Base-by-base conservation (phyloP, 2,888 invertebrate species). In the Chironomus tentans region DNA sequence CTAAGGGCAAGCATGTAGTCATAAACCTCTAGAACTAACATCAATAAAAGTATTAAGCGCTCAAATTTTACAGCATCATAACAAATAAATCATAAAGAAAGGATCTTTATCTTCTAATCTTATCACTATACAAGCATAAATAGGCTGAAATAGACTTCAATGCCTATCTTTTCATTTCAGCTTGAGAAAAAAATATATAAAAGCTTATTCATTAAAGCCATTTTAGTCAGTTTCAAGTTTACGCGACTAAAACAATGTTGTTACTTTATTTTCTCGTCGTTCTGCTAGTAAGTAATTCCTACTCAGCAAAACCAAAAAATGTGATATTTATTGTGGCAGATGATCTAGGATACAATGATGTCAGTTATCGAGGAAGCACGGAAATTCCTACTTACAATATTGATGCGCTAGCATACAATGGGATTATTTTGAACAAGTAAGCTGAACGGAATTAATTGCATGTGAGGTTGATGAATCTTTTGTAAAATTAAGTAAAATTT, bases 311-410 rank as follows among this genome's bases (percentile, higher is more conserved):
- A 18, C 21, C 22, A 15, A 21, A 21, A 48, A 74, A 74, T 74
- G 48, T 74, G 48, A 28, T 74, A 1, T 3, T 74, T n/a, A 74
- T 74, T 13, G 65, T 74, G 47, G 74, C 74, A 46, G 74, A 74
- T 46, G 74, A 74, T 74, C 48, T 65, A 4, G 74, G 97, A 7
- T 95, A 94, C 91, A 93, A 95, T 81, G 96, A 96, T 82, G 92
- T 95, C 4, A 91, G 95, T 74, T 95, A 93, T 81, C 95, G 95
- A 80, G 96, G 96, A 0, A 92, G 92, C 0, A 87, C 91, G 79
- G 93, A 95, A 84, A 94, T 95, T 79, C 87, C 91, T 68, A 97
- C 96, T 0, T 95, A 95, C 0, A 96, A 97, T 82, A 91, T 97
- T 77, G 96, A 97, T 82, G 89, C 91, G 0, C 81, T 97, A 78